These are phyloP conservation scores for Osedax frankpressi DNA, from an alignment of 2,888 invertebrate genomes.

Conservation along the genomic window DNA sequence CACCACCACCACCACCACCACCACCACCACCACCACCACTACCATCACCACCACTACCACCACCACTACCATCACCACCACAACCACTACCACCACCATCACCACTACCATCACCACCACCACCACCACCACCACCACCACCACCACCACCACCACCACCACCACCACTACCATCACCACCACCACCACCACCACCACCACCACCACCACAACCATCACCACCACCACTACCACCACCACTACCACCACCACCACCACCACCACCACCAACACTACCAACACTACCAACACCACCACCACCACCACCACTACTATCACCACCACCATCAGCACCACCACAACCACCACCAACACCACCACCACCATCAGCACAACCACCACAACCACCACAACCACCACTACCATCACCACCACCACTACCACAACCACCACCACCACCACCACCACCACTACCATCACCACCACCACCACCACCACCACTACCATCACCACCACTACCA, in stretches of 20 bases:
- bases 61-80: no score
- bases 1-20: no score
- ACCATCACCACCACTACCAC: conserved; percentile 13
- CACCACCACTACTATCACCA: no score
- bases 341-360: no score
- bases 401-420: no score
- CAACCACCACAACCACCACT: no score
- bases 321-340: no score
- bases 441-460: background rate
- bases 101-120: conserved; percentile 2
- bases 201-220: conserved; percentile 1
- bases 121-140: conserved; percentile 5
- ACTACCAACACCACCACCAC: no score
- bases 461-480: conserved; percentile 1
- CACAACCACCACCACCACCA: no score
- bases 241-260: background rate
- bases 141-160: conserved; percentile 1
- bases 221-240: conserved; percentile 13
- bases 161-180: conserved; percentile 13
- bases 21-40: no score
- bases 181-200: conserved; percentile 16
- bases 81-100: conserved; percentile 17
- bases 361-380: no score
- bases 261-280: no score
- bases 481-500: background rate